Conservation (phyloP, 2,113 vertebrate species). For the Madoqua kirkii region DNA sequence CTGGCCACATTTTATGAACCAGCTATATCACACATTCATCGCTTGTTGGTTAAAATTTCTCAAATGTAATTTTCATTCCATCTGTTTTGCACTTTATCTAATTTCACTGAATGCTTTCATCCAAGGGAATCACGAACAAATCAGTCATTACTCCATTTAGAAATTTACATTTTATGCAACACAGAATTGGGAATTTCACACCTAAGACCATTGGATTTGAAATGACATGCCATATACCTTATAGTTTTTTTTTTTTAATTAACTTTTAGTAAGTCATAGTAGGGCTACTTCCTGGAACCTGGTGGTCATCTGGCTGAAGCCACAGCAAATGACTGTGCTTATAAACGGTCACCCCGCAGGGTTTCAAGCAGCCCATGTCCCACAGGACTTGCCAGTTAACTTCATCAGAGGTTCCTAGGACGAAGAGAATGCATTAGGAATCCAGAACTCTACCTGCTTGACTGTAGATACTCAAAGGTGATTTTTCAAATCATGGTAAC, state of each 20-base stretch:
- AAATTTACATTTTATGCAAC: not conserved
- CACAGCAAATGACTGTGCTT: not conserved
- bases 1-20: not conserved
- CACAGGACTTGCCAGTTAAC: not conserved
- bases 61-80: slow-evolving; percentile 41
- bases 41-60: not conserved
- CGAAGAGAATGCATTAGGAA: not conserved
- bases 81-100: slow-evolving; percentile 16
- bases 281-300: not conserved
- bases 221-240: not conserved
- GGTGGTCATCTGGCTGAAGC: not conserved
- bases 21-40: not conserved
- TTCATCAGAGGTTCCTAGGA: not conserved
- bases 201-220: not conserved
- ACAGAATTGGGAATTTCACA: not conserved
- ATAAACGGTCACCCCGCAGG: not conserved
- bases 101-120: not conserved
- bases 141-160: not conserved
- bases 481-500: not conserved
- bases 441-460: not conserved
- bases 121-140: not conserved
- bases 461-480: not conserved
- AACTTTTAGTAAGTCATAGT: not conserved
- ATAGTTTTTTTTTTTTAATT: not conserved
- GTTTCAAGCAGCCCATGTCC: not conserved